Conservation (phyloP, 2,888 invertebrate genomes). For the Erebia palarica region DNA sequence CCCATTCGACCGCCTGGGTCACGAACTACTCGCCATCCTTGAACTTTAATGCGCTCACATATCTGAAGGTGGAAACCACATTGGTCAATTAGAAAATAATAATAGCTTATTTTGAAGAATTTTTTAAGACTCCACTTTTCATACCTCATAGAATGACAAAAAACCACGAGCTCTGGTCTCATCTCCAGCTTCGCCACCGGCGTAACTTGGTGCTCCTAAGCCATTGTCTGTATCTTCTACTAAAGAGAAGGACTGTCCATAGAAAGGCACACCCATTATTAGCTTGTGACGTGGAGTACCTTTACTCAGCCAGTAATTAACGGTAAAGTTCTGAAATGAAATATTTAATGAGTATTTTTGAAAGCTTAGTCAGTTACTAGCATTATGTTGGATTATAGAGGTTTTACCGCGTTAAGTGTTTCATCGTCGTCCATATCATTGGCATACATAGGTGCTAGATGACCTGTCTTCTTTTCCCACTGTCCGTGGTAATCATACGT, state of each 20-base stretch:
- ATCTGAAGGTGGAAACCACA: slow-evolving; percentile 78
- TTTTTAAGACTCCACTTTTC: background rate
- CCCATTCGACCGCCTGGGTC: slow-evolving; percentile 92
- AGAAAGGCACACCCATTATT: slow-evolving; percentile 93
- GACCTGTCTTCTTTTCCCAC: slow-evolving; percentile 95
- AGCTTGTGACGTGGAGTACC: slow-evolving; percentile 91
- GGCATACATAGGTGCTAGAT: slow-evolving; percentile 93
- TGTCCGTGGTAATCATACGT: slow-evolving; percentile 95
- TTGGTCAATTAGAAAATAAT: background rate
- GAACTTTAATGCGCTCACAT: slow-evolving; percentile 88
- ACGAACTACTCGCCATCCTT: slow-evolving; percentile 89
- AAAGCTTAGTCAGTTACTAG: background rate
- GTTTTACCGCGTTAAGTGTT: slow-evolving; percentile 89
- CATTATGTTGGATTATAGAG: background rate
- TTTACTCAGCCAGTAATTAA: slow-evolving; percentile 92
- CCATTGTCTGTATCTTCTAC: slow-evolving; percentile 85
- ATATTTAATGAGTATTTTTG: background rate
- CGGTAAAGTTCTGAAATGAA: slow-evolving; percentile 88
- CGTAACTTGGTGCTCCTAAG: slow-evolving; percentile 90
- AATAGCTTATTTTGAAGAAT: background rate
- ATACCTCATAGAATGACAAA: slow-evolving; percentile 92
- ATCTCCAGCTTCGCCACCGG: slow-evolving; percentile 94
- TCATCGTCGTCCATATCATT: slow-evolving; percentile 88
- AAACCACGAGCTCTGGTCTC: slow-evolving; percentile 94
- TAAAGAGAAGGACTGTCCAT: slow-evolving; percentile 93